phyloP scores from a whole-genome alignment of 2,797 vertebrate species.

The Amblyraja radiata region DNA sequence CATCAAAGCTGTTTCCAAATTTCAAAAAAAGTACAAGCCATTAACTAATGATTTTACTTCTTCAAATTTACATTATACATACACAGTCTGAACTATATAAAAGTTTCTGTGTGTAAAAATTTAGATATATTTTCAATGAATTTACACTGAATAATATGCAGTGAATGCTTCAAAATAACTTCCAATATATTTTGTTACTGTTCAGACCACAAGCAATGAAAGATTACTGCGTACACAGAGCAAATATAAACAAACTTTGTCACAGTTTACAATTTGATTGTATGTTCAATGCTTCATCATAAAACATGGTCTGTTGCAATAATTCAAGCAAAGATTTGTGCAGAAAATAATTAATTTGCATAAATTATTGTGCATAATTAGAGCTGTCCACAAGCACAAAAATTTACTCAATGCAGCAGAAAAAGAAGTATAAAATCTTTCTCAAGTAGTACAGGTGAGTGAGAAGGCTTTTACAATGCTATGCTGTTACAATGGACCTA shows the following conservation, averaged over 20 bases:
- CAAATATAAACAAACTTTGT: slow-evolving; percentile 13
- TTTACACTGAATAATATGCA: slow-evolving; percentile 34
- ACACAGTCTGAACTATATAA: slow-evolving; percentile 40
- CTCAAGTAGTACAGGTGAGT: neutral
- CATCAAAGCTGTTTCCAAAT: slow-evolving; percentile 45
- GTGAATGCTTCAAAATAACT: slow-evolving; percentile 34
- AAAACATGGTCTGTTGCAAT: slow-evolving; percentile 22
- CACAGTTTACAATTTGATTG: slow-evolving; percentile 28
- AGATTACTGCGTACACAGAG: neutral
- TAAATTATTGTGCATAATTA: slow-evolving; percentile 21
- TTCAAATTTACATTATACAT: slow-evolving; percentile 51
- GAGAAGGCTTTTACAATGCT: neutral
- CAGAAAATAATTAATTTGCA: slow-evolving; percentile 14
- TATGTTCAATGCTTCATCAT: slow-evolving; percentile 24
- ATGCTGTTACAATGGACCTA: neutral
- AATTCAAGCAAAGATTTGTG: slow-evolving; percentile 23
- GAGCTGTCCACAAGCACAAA: slow-evolving; percentile 4
- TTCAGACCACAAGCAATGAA: slow-evolving; percentile 32
- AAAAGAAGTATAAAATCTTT: neutral
- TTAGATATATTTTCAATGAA: slow-evolving; percentile 36
- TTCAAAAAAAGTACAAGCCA: slow-evolving; percentile 48
- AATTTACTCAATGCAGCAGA: neutral
- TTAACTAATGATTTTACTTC: slow-evolving; percentile 47
- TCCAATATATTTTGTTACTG: neutral
- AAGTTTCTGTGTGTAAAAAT: slow-evolving; percentile 31